Evolutionary conservation across 2,797 vertebrate species (phyloP).

Genomic region (Discoglossus pictus): DNA sequence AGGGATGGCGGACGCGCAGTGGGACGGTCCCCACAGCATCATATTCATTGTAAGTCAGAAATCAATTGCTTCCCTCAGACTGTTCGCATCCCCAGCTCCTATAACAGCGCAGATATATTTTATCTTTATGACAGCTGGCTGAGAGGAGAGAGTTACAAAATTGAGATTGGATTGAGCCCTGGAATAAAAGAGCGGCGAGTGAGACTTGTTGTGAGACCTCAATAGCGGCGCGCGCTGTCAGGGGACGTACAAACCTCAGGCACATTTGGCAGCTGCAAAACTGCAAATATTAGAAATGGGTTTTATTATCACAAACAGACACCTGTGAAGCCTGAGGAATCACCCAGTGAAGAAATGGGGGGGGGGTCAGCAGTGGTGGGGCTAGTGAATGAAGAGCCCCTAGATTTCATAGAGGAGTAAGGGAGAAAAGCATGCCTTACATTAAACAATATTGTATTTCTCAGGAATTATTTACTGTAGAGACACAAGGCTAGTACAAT

Average conservation of each 20-base stretch:
- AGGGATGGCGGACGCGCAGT: neutral
- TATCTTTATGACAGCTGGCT: conserved; percentile 13
- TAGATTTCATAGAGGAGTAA: no score
- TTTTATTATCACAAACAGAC: no score
- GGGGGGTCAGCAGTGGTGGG: neutral
- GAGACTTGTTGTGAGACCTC: neutral
- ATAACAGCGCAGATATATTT: neutral
- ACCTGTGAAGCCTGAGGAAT: no score
- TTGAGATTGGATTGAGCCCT: neutral
- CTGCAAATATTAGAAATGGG: neutral
- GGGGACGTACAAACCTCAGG: neutral
- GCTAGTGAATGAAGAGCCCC: neutral
- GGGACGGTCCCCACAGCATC: neutral
- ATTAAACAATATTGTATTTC: no score
- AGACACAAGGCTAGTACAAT: no score
- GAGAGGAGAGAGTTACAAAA: neutral
- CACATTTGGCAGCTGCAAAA: neutral
- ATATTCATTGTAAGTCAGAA: neutral
- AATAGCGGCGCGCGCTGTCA: neutral
- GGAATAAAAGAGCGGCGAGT: neutral
- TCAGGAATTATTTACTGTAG: no score
- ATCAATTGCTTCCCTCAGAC: neutral
- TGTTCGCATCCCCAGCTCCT: neutral
- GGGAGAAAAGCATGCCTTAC: no score
- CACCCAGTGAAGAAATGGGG: neutral